Evolutionary conservation across 1,140 invertebrate species (phyloP).

Genomic region (Zaprionus camerounensis): DNA sequence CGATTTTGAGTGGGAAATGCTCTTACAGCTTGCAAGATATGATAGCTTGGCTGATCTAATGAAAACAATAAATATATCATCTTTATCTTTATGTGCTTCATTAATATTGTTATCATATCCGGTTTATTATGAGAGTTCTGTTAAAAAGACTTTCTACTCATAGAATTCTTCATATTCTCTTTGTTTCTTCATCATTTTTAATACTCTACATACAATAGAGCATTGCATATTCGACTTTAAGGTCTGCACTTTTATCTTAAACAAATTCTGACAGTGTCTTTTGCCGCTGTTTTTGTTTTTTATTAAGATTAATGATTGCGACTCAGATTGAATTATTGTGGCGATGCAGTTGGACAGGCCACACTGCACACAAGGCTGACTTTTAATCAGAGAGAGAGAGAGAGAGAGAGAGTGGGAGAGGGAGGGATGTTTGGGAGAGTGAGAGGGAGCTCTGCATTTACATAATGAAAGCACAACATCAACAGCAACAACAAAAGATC

Average conservation of each 20-base stretch:
- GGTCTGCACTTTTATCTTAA: conserved; percentile 20
- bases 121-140: background rate
- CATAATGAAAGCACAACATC: conserved; percentile 65
- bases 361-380: conserved; percentile 27
- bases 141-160: background rate
- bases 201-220: background rate
- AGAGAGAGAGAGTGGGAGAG: background rate
- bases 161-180: no score
- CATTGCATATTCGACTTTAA: background rate
- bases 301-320: conserved; percentile 78
- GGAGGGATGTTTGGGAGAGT: background rate
- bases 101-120: background rate
- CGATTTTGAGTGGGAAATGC: conserved; percentile 9
- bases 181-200: background rate
- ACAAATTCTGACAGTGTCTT: conserved; percentile 47
- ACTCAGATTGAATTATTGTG: conserved; percentile 64
- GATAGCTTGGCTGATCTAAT: background rate
- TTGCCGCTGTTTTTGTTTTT: conserved; percentile 49
- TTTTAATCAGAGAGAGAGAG: conserved; percentile 60
- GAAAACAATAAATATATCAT: background rate
- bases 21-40: background rate
- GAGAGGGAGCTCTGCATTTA: conserved; percentile 61
- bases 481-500: conserved; percentile 21
- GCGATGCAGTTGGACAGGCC: conserved; percentile 51
- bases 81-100: background rate